A percentile compares a stretch with the other conserved stretches of the same genome.
These are phyloP conservation scores for Lamellibrachia satsuma DNA, from an alignment of 2,888 invertebrate species.

Conservation along the genomic window DNA sequence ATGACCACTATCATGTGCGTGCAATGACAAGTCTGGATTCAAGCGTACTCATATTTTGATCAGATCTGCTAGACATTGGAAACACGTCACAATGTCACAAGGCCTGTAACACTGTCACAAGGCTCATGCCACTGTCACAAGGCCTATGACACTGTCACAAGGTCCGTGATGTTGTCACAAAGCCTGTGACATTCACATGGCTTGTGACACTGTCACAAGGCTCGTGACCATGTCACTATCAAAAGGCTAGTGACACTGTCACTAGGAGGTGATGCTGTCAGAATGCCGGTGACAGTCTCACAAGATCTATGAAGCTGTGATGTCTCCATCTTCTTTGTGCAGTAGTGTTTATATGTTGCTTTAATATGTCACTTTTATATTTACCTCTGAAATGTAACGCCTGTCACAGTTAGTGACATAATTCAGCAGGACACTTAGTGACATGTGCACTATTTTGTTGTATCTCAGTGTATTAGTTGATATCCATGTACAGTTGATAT, in stretches of 20 bases:
- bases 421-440: neutral
- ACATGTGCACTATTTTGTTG: slow-evolving; percentile 12
- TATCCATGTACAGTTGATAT: slow-evolving; percentile 7
- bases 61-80: neutral
- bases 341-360: neutral
- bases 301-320: neutral
- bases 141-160: too few relatives aligned
- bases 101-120: too few relatives aligned
- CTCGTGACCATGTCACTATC: too few relatives aligned
- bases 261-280: too few relatives aligned
- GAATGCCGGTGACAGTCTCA: too few relatives aligned
- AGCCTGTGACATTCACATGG: too few relatives aligned
- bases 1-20: neutral
- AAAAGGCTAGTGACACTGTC: too few relatives aligned
- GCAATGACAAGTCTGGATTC: neutral
- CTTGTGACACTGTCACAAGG: too few relatives aligned
- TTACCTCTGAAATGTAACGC: neutral
- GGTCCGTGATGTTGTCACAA: too few relatives aligned
- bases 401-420: neutral
- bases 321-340: neutral
- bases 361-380: neutral
- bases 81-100: too few relatives aligned
- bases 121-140: too few relatives aligned
- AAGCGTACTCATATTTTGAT: neutral
- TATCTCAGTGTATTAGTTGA: slow-evolving; percentile 6